Percentiles rank a stretch among this genome's conserved stretches.
phyloP scores from a whole-genome alignment of 2,797 vertebrate genomes.

The Cyprinella venusta region DNA sequence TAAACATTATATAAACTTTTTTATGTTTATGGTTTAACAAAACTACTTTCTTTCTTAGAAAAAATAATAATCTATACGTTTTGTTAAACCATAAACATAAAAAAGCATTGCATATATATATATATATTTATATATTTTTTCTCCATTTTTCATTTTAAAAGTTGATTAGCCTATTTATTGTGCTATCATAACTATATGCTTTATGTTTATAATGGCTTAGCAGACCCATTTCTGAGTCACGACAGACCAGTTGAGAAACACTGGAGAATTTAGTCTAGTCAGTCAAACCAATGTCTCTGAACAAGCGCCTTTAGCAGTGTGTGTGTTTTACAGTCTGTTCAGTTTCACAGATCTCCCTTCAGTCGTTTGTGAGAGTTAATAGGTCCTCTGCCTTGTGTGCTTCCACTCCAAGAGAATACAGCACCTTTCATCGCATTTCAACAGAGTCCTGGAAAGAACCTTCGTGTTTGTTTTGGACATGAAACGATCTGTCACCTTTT shows the following conservation, averaged over 20 bases:
- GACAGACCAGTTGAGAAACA: conserved; percentile 6
- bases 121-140: no score
- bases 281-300: conserved; percentile 7
- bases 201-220: neutral
- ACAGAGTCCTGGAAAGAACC: conserved; percentile 57
- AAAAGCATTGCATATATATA: no score
- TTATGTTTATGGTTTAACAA: neutral
- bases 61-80: no score
- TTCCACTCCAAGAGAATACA: conserved; percentile 61
- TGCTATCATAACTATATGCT: neutral
- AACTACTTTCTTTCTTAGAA: neutral
- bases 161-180: neutral
- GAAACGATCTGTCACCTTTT: conserved; percentile 61
- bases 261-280: neutral
- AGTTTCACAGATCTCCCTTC: conserved; percentile 65
- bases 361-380: conserved; percentile 70
- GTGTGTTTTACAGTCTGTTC: conserved; percentile 46
- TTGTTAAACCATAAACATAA: no score
- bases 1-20: no score
- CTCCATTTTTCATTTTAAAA: neutral
- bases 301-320: neutral
- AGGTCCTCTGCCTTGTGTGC: conserved; percentile 64
- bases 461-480: conserved; percentile 73
- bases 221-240: neutral
- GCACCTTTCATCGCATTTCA: conserved; percentile 63